Base-by-base conservation (phyloP, 2,113 vertebrate species). In the Rhynchopsitta pachyrhyncha region DNA sequence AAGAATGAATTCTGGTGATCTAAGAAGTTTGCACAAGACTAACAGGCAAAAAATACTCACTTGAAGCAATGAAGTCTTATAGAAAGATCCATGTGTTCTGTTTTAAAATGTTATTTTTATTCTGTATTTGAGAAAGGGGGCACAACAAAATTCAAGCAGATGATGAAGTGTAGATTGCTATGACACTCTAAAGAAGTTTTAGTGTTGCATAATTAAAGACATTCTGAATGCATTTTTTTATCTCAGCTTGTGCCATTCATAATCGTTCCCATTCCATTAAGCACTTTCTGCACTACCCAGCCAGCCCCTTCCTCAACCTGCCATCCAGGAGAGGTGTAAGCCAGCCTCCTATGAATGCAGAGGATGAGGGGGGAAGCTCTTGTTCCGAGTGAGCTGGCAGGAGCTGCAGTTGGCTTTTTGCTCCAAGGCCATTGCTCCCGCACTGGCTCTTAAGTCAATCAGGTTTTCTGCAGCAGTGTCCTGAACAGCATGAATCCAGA, bases 151-250 rank as follows among this genome's bases (percentile, higher is more conserved):
- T 41, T 41, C 39, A 41, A 41, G 37, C 37, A 37, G 10, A 92
- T 88, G 76, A 82, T 82, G 87, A 92, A 90, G 92, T 60, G 87
- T 90, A 82, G 74, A 39, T 88, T 95, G 78, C 94, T 92, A 86
- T 92, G 93, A 93, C 85, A 89, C 89, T 92, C 95, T 95, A 75
- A 94, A 89, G 66, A 57, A 88, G 85, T 96, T 95, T 92, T 91
- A 69, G 94, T 96, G 96, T 97, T 87, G 93, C 95, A 77, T 95
- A 94, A 96, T 93, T 97, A 93, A 98, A 98, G 97, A 97, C 94
- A 88, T 93, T 85, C 88, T 93, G 75, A 97, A 93, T 88, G 86
- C 95, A 63, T 39, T 92, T 88, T 82, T 94, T 90, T 53, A 23
- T 84, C 87, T 89, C 28, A 2, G 63, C 55, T 78, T 62, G 80